Evolutionary conservation across 1,140 invertebrate genomes (phyloP), one percentile per base, ranked within the genome.

Genomic region (Penaeus japonicus): DNA sequence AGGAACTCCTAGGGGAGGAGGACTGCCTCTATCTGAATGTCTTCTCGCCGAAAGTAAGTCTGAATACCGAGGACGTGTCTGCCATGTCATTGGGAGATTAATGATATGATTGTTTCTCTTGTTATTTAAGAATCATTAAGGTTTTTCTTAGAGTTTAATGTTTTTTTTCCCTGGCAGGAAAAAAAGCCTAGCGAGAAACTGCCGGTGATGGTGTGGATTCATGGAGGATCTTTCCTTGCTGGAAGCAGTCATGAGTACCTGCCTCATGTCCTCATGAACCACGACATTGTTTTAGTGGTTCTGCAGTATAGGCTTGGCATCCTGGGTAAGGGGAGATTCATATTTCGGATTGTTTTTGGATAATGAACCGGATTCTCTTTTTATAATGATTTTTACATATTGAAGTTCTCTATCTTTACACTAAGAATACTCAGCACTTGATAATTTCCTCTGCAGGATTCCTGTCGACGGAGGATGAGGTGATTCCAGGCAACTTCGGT

Each of bases 251-350:
- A 79, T n/a, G 77, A 79, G n/a, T 99, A 99, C 93, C 97, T 99
- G 93, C 96, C 95, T 78, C 93, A 93, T 89, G 96, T 96, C 91
- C 93, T 99, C 54, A 97, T 97, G 0, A 95, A 96, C 1, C 97
- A 98, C 93, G 96, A 98, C 91, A 94, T 99, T n/a, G 96, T 99
- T 73, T 93, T 99, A 87, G 97, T 98, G 4, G 96, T 97, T 39
- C 97, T 99, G 95, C 97, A 99, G 92, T 99, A 99, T 92, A 94
- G 98, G 83, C 94, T 99, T 12, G 98, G 98, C 7, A 99, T 98
- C 93, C 94, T 99, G 91, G 98, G 98, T 97, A 93, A n/a, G n/a
- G n/a, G n/a, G n/a, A n/a, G n/a, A 96, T 95, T 47, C 10, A 47
- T 47, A 47, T 47, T 12, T 4, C 15, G 47, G 3, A 47, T 47